Conservation (phyloP, 2,888 invertebrate genomes). For the Trilocha varians region DNA sequence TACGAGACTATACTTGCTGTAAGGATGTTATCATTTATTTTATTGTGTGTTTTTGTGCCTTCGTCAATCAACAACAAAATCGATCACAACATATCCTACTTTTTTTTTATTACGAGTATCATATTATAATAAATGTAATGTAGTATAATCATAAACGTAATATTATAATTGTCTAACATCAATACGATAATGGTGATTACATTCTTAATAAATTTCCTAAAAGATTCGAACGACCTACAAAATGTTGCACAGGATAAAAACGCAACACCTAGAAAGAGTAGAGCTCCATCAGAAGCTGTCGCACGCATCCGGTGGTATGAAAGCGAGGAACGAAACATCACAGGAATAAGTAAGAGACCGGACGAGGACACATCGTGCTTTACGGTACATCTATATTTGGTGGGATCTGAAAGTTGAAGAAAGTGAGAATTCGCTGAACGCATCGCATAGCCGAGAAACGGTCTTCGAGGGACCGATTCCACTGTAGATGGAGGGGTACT, state of each 20-base stretch:
- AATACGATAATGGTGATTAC: neutral
- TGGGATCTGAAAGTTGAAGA: neutral
- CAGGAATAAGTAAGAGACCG: neutral
- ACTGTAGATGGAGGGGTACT: neutral
- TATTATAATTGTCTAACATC: neutral
- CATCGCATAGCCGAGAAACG: constrained; percentile 31
- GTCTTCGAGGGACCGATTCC: constrained; percentile 21
- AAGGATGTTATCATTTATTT: neutral
- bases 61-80: neutral
- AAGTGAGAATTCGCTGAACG: constrained; percentile 7
- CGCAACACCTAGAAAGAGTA: neutral
- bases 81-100: neutral
- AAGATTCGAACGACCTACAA: no score
- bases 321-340: neutral
- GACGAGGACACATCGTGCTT: neutral
- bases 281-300: neutral
- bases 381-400: neutral
- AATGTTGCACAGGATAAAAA: neutral
- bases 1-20: neutral
- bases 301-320: neutral
- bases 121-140: no score
- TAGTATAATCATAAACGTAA: neutral
- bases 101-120: neutral
- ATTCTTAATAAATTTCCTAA: neutral
- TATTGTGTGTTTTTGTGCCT: neutral